Evolutionary conservation across 2,113 vertebrate species (phyloP).

Genomic region (Ochotona curzoniae): DNA sequence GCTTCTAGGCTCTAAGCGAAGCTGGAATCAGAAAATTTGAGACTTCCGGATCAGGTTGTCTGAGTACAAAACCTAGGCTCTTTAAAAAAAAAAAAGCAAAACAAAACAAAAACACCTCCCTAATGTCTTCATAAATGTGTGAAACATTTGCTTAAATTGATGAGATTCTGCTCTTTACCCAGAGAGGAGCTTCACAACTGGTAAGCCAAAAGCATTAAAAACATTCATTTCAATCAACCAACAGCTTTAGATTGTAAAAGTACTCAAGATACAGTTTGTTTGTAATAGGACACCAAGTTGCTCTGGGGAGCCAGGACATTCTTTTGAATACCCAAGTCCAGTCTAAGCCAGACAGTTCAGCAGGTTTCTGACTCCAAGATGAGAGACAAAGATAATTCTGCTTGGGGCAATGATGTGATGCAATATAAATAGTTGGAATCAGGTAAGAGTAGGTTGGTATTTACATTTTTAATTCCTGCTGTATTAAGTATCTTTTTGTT

Average conservation of each 20-base stretch:
- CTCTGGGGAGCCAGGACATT: neutral
- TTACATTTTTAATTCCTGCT: neutral
- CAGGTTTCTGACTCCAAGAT: neutral
- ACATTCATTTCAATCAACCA: neutral
- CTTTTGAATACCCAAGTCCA: neutral
- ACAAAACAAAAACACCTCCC: no score
- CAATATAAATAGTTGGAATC: neutral
- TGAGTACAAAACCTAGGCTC: neutral
- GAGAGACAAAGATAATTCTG: neutral
- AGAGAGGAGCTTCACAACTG: neutral
- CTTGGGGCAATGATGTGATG: neutral
- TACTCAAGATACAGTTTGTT: neutral
- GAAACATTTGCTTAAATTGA: neutral
- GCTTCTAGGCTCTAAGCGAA: neutral
- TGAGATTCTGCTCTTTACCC: neutral
- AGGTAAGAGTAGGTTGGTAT: neutral
- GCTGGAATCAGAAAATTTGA: neutral
- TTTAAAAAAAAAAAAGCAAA: no score
- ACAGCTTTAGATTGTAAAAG: neutral
- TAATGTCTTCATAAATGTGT: neutral
- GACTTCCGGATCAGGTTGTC: neutral
- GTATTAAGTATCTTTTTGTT: neutral
- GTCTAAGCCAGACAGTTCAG: neutral
- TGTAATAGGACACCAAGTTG: neutral
- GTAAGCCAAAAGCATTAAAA: neutral